Evolutionary conservation across 2,888 invertebrate genomes (phyloP).

Genomic region (Cryptus viduatorius): DNA sequence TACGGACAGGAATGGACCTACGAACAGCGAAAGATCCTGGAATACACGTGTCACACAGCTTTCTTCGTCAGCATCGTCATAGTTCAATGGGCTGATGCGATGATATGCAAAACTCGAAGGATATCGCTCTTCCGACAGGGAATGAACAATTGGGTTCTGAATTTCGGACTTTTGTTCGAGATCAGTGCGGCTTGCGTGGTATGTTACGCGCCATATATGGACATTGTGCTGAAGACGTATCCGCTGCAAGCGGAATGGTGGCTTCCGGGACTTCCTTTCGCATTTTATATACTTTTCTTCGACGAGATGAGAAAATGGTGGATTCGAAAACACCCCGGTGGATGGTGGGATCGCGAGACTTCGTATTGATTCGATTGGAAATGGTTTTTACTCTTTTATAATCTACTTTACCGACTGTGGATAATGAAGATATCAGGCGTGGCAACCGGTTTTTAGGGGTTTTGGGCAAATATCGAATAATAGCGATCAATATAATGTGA

Average conservation of each 20-base stretch:
- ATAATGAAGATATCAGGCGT: background rate
- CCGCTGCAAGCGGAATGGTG: slow-evolving; percentile 90
- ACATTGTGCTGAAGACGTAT: slow-evolving; percentile 88
- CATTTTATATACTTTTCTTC: slow-evolving; percentile 90
- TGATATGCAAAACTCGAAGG: slow-evolving; percentile 92
- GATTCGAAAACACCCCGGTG: slow-evolving; percentile 89
- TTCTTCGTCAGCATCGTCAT: slow-evolving; percentile 92
- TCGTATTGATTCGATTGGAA: slow-evolving; percentile 87
- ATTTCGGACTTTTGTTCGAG: slow-evolving; percentile 87
- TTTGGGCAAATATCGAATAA: background rate
- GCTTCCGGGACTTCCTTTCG: slow-evolving; percentile 91
- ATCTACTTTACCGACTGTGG: background rate
- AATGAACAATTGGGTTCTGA: slow-evolving; percentile 90
- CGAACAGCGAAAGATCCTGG: slow-evolving; percentile 89
- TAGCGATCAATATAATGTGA: background rate
- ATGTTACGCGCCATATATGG: slow-evolving; percentile 85
- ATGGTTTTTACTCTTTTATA: background rate
- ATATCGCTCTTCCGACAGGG: slow-evolving; percentile 91
- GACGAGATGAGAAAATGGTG: slow-evolving; percentile 91
- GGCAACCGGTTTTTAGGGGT: background rate
- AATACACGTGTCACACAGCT: slow-evolving; percentile 91
- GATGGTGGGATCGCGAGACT: slow-evolving; percentile 91
- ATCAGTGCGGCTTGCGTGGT: slow-evolving; percentile 85
- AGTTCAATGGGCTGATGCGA: slow-evolving; percentile 92
- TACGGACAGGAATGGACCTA: slow-evolving; percentile 92